Base-by-base conservation (phyloP, 2,797 vertebrate species). In the Uromys caudimaculatus region DNA sequence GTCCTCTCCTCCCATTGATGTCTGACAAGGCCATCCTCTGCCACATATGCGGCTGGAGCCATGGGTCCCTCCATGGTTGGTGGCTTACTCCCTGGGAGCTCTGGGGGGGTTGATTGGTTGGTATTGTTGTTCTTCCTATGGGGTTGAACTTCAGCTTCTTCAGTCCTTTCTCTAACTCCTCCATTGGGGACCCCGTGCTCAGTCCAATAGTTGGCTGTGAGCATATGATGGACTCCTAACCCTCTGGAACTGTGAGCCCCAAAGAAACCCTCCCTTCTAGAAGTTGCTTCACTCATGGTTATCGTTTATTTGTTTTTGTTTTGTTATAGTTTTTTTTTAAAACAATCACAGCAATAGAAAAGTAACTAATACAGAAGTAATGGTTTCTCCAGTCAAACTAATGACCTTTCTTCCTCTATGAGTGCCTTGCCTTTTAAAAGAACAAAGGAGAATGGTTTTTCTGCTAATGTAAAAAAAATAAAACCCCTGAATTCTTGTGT, bases 361-460 rank as follows among this genome's bases (percentile, higher is more conserved):
- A 62, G 41, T 35, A 47, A 62, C 16, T 62, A 21, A 47, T 32
- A 64, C 41, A 47, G 41, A 84, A 84, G 29, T 73, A 50, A 44
- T 52, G 47, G 23, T 62, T n/a, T 89, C 47, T 89, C 73, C 54
- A 87, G 38, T 27, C 78, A 94, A 64, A 94, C 12, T 89, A 88
- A 12, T 86, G 56, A n/a, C n/a, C 17, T 89, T 89, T 17, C 60
- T 58, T 50, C 10, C 32, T 3, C n/a, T 23, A 54, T 69, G 73
- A 91, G 8, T 86, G 54, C 7, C 62, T 90, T 87, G 67, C 16
- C 29, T 71, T 71, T 27, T 71, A 71, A 87, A 95, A 5, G 44
- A 77, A 95, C 21, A 84, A 83, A 85, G 21, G 47, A 96, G 67
- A 87, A 44, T 47, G 4, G 85, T 85, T 77, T 71, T 16, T 91